Percentiles rank a stretch among this genome's conserved stretches.
Evolutionary conservation across 2,888 invertebrate species (phyloP).

Genomic region (Brenthis daphne): DNA sequence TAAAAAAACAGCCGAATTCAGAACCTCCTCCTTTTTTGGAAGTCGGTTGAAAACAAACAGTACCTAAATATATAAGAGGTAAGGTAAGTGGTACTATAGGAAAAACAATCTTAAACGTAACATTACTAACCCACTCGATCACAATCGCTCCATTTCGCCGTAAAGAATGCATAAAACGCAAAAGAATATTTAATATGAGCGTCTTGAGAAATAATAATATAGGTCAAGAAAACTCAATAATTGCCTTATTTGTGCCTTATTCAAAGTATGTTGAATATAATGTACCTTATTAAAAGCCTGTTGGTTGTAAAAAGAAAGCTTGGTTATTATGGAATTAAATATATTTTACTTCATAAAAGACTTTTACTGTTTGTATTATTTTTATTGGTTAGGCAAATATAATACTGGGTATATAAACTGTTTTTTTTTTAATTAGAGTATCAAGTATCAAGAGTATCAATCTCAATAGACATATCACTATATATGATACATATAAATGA

Average conservation of each 20-base stretch:
- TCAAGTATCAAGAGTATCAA: no score
- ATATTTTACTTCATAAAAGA: neutral
- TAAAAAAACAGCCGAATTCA: no score
- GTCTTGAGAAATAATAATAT: slow-evolving; percentile 27
- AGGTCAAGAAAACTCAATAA: slow-evolving; percentile 28
- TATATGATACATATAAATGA: no score
- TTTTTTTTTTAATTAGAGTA: no score
- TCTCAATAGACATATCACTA: no score
- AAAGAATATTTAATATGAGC: slow-evolving; percentile 5
- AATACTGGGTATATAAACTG: no score
- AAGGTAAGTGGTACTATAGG: neutral
- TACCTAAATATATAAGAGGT: neutral
- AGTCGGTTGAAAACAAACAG: neutral
- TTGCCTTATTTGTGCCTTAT: slow-evolving; percentile 11
- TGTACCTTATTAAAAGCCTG: slow-evolving; percentile 7
- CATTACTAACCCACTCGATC: slow-evolving; percentile 5
- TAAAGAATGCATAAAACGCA: slow-evolving; percentile 14
- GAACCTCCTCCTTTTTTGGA: no score
- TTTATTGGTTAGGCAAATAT: no score
- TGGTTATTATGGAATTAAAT: neutral
- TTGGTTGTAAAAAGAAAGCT: neutral
- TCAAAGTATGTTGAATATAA: slow-evolving; percentile 16
- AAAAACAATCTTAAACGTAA: slow-evolving; percentile 2
- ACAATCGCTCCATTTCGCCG: slow-evolving; percentile 9
- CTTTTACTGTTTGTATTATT: no score